Conservation (phyloP, 2,888 invertebrate genomes). For the Chromoteleia sp. region DNA sequence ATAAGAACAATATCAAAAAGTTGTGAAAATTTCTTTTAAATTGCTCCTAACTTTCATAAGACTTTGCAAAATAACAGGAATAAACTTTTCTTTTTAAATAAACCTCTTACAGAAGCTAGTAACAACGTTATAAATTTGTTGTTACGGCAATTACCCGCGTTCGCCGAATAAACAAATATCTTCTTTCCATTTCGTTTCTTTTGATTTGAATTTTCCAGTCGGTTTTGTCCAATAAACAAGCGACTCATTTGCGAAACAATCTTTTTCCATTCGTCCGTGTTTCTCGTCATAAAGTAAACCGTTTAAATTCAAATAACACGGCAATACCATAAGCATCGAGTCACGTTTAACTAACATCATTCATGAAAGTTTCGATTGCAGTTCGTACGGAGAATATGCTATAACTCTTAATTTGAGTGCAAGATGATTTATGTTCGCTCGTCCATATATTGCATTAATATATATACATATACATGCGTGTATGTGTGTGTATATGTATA, state of each 20-base stretch:
- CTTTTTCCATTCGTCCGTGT: background rate
- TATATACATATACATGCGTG: slow-evolving; percentile 19
- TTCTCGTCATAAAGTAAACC: slow-evolving; percentile 12
- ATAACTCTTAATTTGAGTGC: slow-evolving; percentile 62
- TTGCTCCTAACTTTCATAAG: too few relatives aligned
- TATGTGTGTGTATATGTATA: too few relatives aligned
- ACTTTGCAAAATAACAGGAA: background rate
- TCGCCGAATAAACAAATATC: too few relatives aligned
- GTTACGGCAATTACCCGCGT: too few relatives aligned
- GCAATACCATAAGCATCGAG: slow-evolving; percentile 30
- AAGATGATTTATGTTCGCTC: slow-evolving; percentile 55
- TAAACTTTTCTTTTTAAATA: too few relatives aligned
- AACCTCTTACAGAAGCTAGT: too few relatives aligned
- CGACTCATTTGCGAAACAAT: slow-evolving; percentile 16
- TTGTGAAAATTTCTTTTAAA: too few relatives aligned
- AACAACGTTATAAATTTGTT: too few relatives aligned
- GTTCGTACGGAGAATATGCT: slow-evolving; percentile 28
- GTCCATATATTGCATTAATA: slow-evolving; percentile 56
- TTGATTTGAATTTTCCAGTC: slow-evolving; percentile 7
- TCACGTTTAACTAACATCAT: slow-evolving; percentile 60
- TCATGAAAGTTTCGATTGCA: slow-evolving; percentile 60
- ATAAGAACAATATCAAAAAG: too few relatives aligned
- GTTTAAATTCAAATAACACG: slow-evolving; percentile 47
- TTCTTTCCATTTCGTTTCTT: too few relatives aligned
- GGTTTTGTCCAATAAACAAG: slow-evolving; percentile 21